phyloP scores from a whole-genome alignment of 53 echinoderm and acorn worm species.

The Holothuria scabra region DNA sequence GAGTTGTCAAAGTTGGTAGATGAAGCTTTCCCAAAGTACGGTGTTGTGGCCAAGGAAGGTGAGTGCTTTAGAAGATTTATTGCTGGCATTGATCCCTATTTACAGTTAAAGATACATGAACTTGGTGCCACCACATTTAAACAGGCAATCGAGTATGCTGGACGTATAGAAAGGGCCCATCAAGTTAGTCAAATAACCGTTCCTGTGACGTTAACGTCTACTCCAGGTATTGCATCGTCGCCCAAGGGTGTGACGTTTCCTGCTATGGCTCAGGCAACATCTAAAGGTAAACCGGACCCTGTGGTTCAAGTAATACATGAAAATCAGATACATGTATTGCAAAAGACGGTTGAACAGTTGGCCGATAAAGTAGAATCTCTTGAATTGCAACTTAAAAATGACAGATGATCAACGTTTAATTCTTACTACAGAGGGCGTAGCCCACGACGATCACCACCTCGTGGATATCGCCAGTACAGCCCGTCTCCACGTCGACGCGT shows the following conservation, averaged over 20 bases:
- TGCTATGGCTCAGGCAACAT: not conserved
- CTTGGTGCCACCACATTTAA: conserved; percentile 44
- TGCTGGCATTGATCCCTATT: conserved; percentile 52
- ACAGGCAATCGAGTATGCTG: conserved; percentile 44
- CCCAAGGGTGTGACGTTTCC: not conserved
- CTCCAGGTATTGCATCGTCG: not conserved
- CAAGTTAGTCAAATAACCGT: not conserved
- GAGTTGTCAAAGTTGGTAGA: conserved; percentile 39
- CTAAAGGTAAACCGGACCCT: not conserved
- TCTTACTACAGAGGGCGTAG: not conserved
- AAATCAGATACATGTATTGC: not conserved
- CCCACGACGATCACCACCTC: not conserved
- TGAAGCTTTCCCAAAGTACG: conserved; percentile 57
- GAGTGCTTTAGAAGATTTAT: conserved; percentile 65
- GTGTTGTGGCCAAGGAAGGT: conserved; percentile 39
- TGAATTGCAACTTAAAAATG: not conserved
- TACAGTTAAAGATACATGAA: conserved; percentile 65
- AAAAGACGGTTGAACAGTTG: not conserved
- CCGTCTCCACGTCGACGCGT: not conserved
- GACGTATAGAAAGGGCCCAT: conserved; percentile 52
- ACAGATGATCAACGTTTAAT: not conserved
- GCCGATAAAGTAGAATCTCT: conserved; percentile 12
- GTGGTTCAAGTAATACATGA: not conserved
- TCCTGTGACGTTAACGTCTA: too few species aligned
- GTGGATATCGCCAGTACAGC: not conserved